phyloP scores from a whole-genome alignment of 1,140 invertebrate species.

The Sycophaga agraensis region DNA sequence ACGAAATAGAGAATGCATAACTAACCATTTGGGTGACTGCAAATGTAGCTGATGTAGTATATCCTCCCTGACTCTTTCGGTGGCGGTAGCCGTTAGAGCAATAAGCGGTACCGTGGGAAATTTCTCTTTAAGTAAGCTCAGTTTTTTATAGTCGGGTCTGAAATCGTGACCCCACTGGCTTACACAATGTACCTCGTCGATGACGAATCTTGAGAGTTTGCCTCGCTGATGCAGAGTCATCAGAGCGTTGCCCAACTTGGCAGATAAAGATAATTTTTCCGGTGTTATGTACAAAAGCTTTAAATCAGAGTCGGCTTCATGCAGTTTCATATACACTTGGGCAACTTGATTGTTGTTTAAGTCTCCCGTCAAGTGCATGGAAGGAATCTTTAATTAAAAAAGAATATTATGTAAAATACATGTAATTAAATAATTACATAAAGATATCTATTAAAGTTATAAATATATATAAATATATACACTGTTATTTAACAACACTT shows the following conservation, averaged over 20 bases:
- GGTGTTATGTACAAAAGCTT: conserved; percentile 96
- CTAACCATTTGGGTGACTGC: conserved; percentile 75
- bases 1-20: not conserved
- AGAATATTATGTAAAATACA: too few species aligned
- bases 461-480: too few species aligned
- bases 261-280: conserved; percentile 82
- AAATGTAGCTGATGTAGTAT: conserved; percentile 86
- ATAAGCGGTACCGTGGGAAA: conserved; percentile 69
- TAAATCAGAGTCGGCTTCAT: conserved; percentile 63
- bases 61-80: conserved; percentile 83
- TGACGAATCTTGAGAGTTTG: conserved; percentile 65
- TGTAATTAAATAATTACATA: too few species aligned
- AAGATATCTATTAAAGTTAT: too few species aligned
- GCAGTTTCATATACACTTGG: conserved; percentile 69
- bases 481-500: too few species aligned
- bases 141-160: conserved; percentile 86
- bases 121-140: conserved; percentile 61
- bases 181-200: conserved; percentile 97
- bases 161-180: conserved; percentile 98
- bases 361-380: conserved; percentile 73
- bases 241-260: conserved; percentile 63
- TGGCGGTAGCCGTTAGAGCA: conserved; percentile 81
- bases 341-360: conserved; percentile 62
- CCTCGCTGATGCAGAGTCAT: conserved; percentile 57
- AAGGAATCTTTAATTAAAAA: conserved; percentile 76